Percentiles rank a stretch among this genome's conserved stretches.
phyloP scores from a whole-genome alignment of 2,888 invertebrate species.

The Globia sparganii region DNA sequence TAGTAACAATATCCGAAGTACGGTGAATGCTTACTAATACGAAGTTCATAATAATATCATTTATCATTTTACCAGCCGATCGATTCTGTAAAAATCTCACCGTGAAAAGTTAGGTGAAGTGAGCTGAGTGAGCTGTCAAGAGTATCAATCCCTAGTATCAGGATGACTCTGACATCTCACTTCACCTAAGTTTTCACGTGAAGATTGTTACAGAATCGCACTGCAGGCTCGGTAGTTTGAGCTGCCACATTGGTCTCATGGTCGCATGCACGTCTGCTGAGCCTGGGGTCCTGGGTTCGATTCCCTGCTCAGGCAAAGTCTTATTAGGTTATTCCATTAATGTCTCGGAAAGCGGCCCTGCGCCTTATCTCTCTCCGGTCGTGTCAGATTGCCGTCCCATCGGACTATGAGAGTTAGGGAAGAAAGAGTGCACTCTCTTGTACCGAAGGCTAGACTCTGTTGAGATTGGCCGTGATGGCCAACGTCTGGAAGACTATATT shows the following conservation, averaged over 20 bases:
- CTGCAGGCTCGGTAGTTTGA: no score
- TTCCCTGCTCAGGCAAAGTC: background rate
- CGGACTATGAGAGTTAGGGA: background rate
- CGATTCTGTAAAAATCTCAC: no score
- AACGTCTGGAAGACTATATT: background rate
- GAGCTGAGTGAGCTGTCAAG: no score
- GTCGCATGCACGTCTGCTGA: background rate
- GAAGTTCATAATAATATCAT: background rate
- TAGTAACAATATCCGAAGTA: constrained; percentile 4
- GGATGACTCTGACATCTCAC: no score
- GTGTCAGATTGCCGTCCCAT: background rate
- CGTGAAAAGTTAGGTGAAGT: no score
- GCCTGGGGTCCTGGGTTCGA: background rate
- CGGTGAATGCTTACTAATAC: constrained; percentile 14
- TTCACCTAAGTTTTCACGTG: no score
- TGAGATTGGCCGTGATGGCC: background rate
- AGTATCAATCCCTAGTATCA: no score
- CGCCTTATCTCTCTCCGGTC: background rate
- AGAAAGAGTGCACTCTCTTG: background rate
- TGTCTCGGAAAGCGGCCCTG: background rate
- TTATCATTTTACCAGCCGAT: no score
- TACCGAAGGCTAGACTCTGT: no score
- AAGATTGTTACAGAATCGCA: no score
- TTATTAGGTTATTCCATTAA: background rate
- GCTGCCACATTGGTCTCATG: background rate